A percentile compares a stretch with the other conserved stretches of the same genome.
These are phyloP conservation scores for Pterostichus madidus DNA, from an alignment of 2,888 invertebrate species.

Conservation along the genomic window DNA sequence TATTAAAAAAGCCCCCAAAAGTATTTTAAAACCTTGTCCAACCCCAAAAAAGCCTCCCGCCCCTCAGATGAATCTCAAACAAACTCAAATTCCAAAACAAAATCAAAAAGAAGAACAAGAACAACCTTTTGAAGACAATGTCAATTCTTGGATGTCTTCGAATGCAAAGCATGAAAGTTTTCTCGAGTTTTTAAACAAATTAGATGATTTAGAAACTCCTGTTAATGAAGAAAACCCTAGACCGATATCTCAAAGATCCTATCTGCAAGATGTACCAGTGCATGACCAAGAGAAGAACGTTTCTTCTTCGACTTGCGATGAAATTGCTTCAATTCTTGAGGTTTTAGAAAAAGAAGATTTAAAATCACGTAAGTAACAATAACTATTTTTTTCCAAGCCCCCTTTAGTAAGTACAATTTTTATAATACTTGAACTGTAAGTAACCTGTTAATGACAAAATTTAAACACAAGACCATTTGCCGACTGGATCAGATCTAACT, in stretches of 20 bases:
- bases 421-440: too few relatives aligned
- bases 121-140: conserved; percentile 67
- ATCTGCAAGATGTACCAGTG: conserved; percentile 69
- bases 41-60: background rate
- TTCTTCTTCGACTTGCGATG: conserved; percentile 74
- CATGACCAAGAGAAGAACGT: conserved; percentile 69
- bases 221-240: conserved; percentile 42
- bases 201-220: conserved; percentile 68
- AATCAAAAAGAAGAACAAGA: conserved; percentile 67
- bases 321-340: conserved; percentile 77
- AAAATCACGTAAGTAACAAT: conserved; percentile 74
- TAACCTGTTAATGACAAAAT: too few relatives aligned
- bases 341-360: conserved; percentile 77
- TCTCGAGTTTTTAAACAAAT: conserved; percentile 72
- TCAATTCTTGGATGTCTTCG: conserved; percentile 74
- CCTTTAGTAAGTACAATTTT: too few relatives aligned
- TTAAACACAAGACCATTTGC: too few relatives aligned
- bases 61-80: too few relatives aligned
- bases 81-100: background rate
- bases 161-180: conserved; percentile 70
- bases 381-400: too few relatives aligned
- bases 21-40: conserved; percentile 57
- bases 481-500: too few relatives aligned
- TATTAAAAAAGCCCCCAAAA: conserved; percentile 66
- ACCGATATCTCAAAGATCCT: conserved; percentile 14